Base-by-base conservation (phyloP, 2,797 vertebrate species). In the Spinus pinus region DNA sequence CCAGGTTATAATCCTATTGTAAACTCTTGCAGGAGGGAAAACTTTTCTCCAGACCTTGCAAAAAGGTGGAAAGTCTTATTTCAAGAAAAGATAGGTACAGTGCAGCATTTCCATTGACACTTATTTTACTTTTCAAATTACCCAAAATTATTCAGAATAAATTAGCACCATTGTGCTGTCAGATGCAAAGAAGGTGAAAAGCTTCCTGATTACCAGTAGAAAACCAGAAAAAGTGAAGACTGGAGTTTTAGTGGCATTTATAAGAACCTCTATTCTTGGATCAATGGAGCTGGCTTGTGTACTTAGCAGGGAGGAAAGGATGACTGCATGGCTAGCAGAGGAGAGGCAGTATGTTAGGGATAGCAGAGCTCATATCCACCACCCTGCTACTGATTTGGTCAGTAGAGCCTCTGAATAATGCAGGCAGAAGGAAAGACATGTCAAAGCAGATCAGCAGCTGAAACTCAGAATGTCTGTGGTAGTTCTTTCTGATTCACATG, bases 301-400 rank as follows among this genome's bases (percentile, higher is more conserved):
- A 81, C n/a, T 70, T 94, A 90, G 57, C 41, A 95, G 77, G 67
- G 90, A 96, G 21, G 5, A 25, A 33, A 96, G 3, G 28, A 95
- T 49, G 46, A 28, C 0, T 73, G 23, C 23, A 19, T 27, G 7
- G 54, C 39, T 41, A 83, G 74, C 51, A 95, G 49, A 46, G 78
- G 65, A 66, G 89, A 66, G 10, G 70, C 57, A 49, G 42, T 83
- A 50, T 22, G 12, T 47, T 47, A 47, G 89, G 81, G 30, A 93
- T 4, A 30, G 7, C 65, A 51, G 17, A 78, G 30, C 4, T 90
- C 70, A 72, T 84, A 30, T 41, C 44, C 42, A 37, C 8, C 21
- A 75, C 35, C 5, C 58, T 30, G 4, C 21, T 77, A 57, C 21
- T 94, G 75, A 39, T 82, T 31, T 30, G 5, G 1, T 6, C 4